A percentile compares a stretch with the other conserved stretches of the same genome.
phyloP scores from a whole-genome alignment of 2,113 vertebrate species.

The Pelvicachromis taeniatus region DNA sequence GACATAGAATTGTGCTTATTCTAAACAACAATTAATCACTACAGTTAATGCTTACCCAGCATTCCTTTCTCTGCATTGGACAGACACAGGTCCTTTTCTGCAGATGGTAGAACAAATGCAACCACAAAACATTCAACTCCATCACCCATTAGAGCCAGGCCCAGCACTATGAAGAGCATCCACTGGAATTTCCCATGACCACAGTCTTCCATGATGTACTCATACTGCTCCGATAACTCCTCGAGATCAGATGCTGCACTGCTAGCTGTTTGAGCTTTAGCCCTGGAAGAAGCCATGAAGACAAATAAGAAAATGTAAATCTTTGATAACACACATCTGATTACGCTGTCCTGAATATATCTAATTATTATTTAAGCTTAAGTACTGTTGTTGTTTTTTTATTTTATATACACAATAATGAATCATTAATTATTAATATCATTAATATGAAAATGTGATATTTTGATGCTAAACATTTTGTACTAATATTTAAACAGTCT shows the following conservation, averaged over 20 bases:
- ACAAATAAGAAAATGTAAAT: background rate
- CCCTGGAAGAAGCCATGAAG: conserved; percentile 34
- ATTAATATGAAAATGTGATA: too few relatives aligned
- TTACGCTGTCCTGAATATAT: background rate
- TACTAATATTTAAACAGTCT: background rate
- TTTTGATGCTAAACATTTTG: background rate
- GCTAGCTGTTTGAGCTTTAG: conserved; percentile 75
- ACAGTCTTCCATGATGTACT: conserved; percentile 96
- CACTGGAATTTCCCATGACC: conserved; percentile 95
- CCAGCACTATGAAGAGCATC: conserved; percentile 90
- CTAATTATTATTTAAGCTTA: background rate
- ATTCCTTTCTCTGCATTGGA: conserved; percentile 93
- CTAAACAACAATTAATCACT: background rate
- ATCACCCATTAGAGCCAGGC: conserved; percentile 93
- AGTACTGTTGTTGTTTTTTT: background rate
- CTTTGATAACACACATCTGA: background rate
- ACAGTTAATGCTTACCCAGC: conserved; percentile 83
- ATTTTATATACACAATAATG: background rate
- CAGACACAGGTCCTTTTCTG: conserved; percentile 95
- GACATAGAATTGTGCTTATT: background rate
- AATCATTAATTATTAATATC: background rate
- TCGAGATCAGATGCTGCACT: conserved; percentile 80
- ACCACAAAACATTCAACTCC: conserved; percentile 96
- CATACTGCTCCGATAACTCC: conserved; percentile 90
- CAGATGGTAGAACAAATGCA: conserved; percentile 90